Evolutionary conservation across 1,140 invertebrate genomes (phyloP).

Genomic region (Parasteatoda tepidariorum): DNA sequence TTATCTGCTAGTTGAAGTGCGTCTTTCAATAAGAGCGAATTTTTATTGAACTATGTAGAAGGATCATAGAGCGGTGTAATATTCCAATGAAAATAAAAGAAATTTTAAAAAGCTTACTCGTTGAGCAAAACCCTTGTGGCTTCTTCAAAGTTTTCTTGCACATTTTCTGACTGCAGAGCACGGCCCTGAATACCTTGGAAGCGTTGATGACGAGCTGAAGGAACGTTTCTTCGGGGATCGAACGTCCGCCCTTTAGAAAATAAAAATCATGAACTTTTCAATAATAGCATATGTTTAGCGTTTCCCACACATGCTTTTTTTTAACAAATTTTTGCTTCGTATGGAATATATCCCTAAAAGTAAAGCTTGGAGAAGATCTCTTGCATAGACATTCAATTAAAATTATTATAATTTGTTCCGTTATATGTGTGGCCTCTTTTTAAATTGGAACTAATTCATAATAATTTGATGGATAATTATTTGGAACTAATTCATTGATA

Average conservation of each 20-base stretch:
- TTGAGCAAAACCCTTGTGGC: constrained; percentile 27
- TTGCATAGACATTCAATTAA: background rate
- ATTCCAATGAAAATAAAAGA: too few relatives aligned
- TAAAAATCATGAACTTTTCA: background rate
- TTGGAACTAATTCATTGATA: too few relatives aligned
- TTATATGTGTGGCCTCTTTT: background rate
- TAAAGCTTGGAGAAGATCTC: background rate
- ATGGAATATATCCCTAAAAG: background rate
- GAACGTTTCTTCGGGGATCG: background rate
- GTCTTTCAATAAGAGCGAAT: too few relatives aligned
- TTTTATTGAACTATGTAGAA: too few relatives aligned
- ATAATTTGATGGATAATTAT: too few relatives aligned
- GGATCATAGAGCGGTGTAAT: too few relatives aligned
- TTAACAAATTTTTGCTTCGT: background rate
- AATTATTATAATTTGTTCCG: background rate
- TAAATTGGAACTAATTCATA: too few relatives aligned
- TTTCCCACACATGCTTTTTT: background rate
- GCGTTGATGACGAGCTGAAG: background rate
- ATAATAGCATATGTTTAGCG: too few relatives aligned
- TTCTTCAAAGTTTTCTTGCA: constrained; percentile 47
- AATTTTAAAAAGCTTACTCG: too few relatives aligned
- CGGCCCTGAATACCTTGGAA: constrained; percentile 3
- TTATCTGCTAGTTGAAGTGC: too few relatives aligned
- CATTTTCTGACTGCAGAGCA: background rate
- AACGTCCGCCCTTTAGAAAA: background rate